Conservation (phyloP, 1,140 invertebrate genomes). For the Pseudomyrmex concolor region DNA sequence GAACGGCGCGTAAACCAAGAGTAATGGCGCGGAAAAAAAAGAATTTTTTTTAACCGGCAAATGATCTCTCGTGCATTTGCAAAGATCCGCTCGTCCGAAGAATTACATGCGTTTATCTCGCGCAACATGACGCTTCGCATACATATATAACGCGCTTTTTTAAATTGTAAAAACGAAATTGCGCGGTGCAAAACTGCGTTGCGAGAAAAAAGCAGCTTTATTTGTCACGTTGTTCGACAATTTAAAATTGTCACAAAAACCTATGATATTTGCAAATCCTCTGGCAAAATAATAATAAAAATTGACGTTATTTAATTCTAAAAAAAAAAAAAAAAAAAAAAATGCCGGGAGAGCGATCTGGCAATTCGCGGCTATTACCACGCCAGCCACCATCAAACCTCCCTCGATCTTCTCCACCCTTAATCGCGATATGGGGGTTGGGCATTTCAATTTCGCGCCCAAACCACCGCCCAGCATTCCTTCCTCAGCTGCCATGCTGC, state of each 20-base stretch:
- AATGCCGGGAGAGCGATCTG: conserved; percentile 91
- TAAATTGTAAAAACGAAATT: conserved; percentile 24
- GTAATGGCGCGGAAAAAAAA: conserved; percentile 3
- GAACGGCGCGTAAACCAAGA: conserved; percentile 19
- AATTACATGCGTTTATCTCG: not conserved
- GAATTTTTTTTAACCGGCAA: not conserved
- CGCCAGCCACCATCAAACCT: conserved; percentile 90
- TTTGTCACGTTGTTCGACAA: not conserved
- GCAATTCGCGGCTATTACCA: conserved; percentile 91
- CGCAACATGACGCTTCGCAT: not conserved
- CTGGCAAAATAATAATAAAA: not conserved
- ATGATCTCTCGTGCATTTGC: conserved; percentile 11
- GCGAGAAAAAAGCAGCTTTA: no score
- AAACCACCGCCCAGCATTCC: conserved; percentile 79
- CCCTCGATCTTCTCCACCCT: conserved; percentile 91
- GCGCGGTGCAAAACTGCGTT: no score
- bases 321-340: not conserved
- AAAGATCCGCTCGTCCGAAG: not conserved
- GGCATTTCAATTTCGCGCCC: conserved; percentile 86
- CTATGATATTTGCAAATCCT: no score
- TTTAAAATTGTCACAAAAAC: no score
- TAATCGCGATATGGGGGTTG: conserved; percentile 86
- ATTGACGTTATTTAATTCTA: not conserved
- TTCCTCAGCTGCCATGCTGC: conserved; percentile 83
- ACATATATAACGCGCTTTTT: not conserved